Base-by-base conservation (phyloP, 2,888 invertebrate genomes). In the Ferdinandea cuprea region DNA sequence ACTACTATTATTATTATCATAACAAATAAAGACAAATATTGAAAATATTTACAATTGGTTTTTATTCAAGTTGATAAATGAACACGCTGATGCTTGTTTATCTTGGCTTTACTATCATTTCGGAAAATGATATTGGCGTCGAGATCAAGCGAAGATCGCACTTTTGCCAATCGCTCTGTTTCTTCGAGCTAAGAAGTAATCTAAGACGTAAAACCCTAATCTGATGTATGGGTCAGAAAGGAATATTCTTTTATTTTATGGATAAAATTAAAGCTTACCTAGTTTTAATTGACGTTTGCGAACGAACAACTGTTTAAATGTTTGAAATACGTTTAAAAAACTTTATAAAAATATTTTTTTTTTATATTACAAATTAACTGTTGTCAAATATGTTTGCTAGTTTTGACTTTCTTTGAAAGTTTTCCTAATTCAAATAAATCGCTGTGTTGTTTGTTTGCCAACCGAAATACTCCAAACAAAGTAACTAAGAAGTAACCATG, bases 271-370 rank as follows among this genome's bases (percentile, higher is more conserved):
- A n/a, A n/a, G n/a, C n/a, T n/a, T n/a, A n/a, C n/a, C n/a, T n/a
- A n/a, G n/a, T n/a, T n/a, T n/a, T n/a, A n/a, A n/a, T n/a, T n/a
- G n/a, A n/a, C n/a, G n/a, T n/a, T n/a, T n/a, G n/a, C n/a, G n/a
- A n/a, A n/a, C n/a, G n/a, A n/a, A n/a, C n/a, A n/a, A n/a, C 88
- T 88, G 91, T 89, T 90, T 90, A 89, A 90, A 90, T 90, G 90
- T 90, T 89, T 78, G 79, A 84, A 74, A 73, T 35, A 73, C 58
- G 44, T 59, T 79, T 69, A 58, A 54, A 37, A 66, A 30, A 21
- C 59, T 65, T 66, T 65, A 54, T 72, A 63, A 79, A 74, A 69
- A 74, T 79, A 59, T 79, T 37, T 50, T 58, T 80, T 80, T 63
- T 76, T 73, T 74, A 52, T 46, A 74, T 66, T 65, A 19, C 11